Conservation (phyloP, 1,140 invertebrate species). For the Anagrus nilaparvatae region DNA sequence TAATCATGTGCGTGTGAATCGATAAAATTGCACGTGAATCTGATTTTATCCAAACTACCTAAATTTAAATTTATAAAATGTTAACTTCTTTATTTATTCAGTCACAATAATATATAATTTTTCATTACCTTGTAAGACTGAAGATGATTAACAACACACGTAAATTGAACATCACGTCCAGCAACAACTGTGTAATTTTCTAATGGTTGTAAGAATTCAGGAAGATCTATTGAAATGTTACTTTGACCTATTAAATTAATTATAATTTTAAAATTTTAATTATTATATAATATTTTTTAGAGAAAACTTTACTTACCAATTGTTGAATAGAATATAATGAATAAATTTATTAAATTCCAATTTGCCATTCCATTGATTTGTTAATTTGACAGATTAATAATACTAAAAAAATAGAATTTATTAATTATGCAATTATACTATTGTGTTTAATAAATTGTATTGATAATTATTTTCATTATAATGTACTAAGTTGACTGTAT, state of each 20-base stretch:
- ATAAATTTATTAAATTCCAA: too few species aligned
- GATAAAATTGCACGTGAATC: slow-evolving; percentile 50
- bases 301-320: too few species aligned
- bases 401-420: too few species aligned
- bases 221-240: slow-evolving; percentile 43
- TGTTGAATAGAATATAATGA: too few species aligned
- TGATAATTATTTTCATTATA: too few species aligned
- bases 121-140: slow-evolving; percentile 65
- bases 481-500: too few species aligned
- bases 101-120: slow-evolving; percentile 48
- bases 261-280: too few species aligned
- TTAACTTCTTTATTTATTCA: slow-evolving; percentile 17
- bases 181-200: slow-evolving; percentile 76
- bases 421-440: too few species aligned
- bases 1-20: slow-evolving; percentile 82
- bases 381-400: too few species aligned
- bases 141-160: slow-evolving; percentile 78
- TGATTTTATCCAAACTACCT: slow-evolving; percentile 76
- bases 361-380: too few species aligned
- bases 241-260: slow-evolving; percentile 18
- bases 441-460: too few species aligned
- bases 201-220: slow-evolving; percentile 68
- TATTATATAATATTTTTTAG: too few species aligned
- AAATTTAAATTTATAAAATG: slow-evolving; percentile 23
- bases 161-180: slow-evolving; percentile 74